Evolutionary conservation across 2,113 vertebrate genomes (phyloP).

Genomic region (Astur gentilis): DNA sequence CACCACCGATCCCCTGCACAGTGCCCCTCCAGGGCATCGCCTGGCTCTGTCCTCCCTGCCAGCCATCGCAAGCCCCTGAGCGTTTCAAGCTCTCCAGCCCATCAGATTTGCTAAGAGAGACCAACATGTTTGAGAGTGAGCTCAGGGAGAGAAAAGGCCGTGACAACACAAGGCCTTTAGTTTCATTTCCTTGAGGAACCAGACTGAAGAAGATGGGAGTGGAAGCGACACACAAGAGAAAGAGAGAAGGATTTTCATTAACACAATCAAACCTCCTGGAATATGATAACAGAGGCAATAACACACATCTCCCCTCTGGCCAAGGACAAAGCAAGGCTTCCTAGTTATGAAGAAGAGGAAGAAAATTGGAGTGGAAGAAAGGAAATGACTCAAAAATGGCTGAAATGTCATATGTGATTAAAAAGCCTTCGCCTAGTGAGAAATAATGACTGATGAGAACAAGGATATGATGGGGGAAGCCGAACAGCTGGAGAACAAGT

Average conservation of each 20-base stretch:
- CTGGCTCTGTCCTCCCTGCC: not conserved
- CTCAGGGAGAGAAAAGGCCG: not conserved
- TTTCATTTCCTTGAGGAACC: not conserved
- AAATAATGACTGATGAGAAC: not conserved
- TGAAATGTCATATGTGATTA: constrained; percentile 25
- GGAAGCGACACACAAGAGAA: not conserved
- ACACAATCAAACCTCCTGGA: not conserved
- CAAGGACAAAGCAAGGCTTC: constrained; percentile 7
- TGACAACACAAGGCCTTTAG: not conserved
- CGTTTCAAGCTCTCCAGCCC: accelerated
- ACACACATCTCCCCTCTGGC: not conserved
- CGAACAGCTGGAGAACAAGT: not conserved
- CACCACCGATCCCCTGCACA: not conserved
- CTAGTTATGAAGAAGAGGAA: not conserved
- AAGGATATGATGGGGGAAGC: not conserved
- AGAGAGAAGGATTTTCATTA: constrained; percentile 11
- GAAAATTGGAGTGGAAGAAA: constrained; percentile 8
- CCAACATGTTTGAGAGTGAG: not conserved
- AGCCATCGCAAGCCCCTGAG: not conserved
- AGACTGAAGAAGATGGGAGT: not conserved
- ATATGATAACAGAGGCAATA: constrained; percentile 14
- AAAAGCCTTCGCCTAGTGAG: not conserved
- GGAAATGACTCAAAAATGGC: not conserved
- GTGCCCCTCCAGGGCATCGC: accelerated
- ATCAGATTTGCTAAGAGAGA: not conserved